These are phyloP conservation scores for Chrysogorgia sp. DNA, from an alignment of 92 coral and sea anemone genomes.

Conservation along the genomic window DNA sequence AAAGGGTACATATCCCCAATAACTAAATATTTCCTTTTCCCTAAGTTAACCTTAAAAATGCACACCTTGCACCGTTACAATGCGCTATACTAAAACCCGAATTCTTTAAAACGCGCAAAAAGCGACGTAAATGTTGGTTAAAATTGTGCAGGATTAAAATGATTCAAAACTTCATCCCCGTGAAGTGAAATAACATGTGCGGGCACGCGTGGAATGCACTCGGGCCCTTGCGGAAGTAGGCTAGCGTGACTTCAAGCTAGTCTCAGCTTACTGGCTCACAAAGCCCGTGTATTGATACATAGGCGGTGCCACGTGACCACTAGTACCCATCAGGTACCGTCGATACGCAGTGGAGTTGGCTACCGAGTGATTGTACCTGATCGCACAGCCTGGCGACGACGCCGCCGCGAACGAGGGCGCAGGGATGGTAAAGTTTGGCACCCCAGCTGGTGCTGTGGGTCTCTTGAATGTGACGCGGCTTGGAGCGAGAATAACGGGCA, in stretches of 20 bases:
- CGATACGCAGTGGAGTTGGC: conserved; percentile 16
- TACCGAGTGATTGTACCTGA: conserved; percentile 20
- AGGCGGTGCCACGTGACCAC: conserved; percentile 24
- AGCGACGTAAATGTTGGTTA: background rate
- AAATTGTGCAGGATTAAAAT: background rate
- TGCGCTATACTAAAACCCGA: background rate
- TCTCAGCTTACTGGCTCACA: background rate
- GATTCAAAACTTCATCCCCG: background rate
- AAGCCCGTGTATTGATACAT: conserved; percentile 31
- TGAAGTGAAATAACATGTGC: background rate
- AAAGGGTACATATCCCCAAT: no score
- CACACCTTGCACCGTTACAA: background rate
- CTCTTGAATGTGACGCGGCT: conserved; percentile 38
- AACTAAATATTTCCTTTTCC: no score
- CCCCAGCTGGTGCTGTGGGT: conserved; percentile 21
- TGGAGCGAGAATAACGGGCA: conserved; percentile 36
- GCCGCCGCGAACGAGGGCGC: conserved; percentile 6
- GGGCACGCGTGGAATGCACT: background rate
- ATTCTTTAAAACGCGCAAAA: background rate
- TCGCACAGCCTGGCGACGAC: conserved; percentile 11
- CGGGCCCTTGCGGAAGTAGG: background rate
- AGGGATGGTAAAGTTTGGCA: conserved; percentile 39
- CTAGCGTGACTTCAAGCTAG: background rate
- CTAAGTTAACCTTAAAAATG: background rate
- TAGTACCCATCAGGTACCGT: conserved; percentile 30